Base-by-base conservation (phyloP, 2,797 vertebrate genomes). In the Novumbra hubbsi region DNA sequence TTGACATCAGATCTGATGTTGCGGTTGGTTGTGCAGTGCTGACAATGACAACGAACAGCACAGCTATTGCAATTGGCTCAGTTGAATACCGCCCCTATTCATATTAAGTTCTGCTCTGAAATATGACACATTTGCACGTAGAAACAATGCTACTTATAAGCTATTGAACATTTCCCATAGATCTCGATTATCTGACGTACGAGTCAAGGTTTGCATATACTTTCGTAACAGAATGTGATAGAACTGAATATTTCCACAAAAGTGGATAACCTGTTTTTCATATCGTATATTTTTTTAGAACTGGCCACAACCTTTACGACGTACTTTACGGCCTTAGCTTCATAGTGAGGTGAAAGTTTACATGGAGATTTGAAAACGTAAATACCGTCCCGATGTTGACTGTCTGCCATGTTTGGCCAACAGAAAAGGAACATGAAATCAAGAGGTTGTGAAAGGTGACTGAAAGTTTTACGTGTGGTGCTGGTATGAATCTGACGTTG, bases 51-150 rank as follows among this genome's bases (percentile, higher is more conserved):
- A 50, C 12, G 32, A 34, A 66, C 7, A 38, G 28, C 30, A 19
- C 16, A 11, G 12, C 34, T 67, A n/a, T 38, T 32, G n/a, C 65
- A 19, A 27, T 32, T 67, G 78, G 72, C 72, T 80, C 78, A 73
- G 68, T 62, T 76, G 68, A 74, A 80, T 71, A 76, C 62, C 12
- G 73, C 32, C 70, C 72, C 63, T 45, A 62, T 8, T 24, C 72
- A 64, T 76, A 70, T 45, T 73, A 68, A 76, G 76, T 75, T 76
- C 78, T 72, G 68, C 71, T 81, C 80, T 81, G 64, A 76, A 76
- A 73, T 71, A 74, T 72, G 64, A 71, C 57, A 67, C 67, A 17
- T 48, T 7, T 45, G 34, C 52, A 49, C 27, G 49, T 52, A 67
- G 49, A 60, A 38, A 60, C 57, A 55, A 55, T 52, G 66, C 66